Percentiles rank a stretch among this genome's conserved stretches.
These are phyloP conservation scores for Cephalopterus ornatus DNA, from an alignment of 2,113 vertebrate species.

Conservation along the genomic window DNA sequence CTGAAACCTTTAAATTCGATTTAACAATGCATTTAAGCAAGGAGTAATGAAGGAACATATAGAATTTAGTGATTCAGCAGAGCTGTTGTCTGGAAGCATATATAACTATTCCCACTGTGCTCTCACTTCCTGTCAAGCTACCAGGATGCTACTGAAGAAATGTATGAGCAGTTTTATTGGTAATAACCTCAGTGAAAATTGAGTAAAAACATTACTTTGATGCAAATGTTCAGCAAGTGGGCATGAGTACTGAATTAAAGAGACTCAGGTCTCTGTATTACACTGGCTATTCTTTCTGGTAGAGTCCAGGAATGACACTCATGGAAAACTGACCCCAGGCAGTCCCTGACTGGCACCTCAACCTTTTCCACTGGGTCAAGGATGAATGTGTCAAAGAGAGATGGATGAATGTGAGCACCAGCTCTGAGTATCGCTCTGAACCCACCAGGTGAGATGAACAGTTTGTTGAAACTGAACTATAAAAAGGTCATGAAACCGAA, in stretches of 20 bases:
- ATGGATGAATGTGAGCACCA: not conserved
- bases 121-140: not conserved
- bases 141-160: not conserved
- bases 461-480: not conserved
- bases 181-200: not conserved
- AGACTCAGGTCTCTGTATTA: not conserved
- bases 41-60: not conserved
- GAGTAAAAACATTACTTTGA: not conserved
- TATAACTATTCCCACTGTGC: not conserved
- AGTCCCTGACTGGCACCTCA: not conserved
- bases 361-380: not conserved
- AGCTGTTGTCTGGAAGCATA: not conserved
- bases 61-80: not conserved
- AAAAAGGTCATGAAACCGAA: not conserved
- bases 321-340: not conserved
- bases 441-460: too few relatives aligned
- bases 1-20: not conserved
- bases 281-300: not conserved
- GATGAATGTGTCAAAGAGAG: not conserved
- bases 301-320: not conserved
- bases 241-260: not conserved
- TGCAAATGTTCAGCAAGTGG: not conserved
- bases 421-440: not conserved
- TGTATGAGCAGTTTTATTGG: not conserved
- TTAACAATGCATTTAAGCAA: not conserved